Evolutionary conservation across 2,797 vertebrate genomes (phyloP), one percentile per base, ranked within the genome.

Genomic region (Ctenochaetus hawaiiensis): DNA sequence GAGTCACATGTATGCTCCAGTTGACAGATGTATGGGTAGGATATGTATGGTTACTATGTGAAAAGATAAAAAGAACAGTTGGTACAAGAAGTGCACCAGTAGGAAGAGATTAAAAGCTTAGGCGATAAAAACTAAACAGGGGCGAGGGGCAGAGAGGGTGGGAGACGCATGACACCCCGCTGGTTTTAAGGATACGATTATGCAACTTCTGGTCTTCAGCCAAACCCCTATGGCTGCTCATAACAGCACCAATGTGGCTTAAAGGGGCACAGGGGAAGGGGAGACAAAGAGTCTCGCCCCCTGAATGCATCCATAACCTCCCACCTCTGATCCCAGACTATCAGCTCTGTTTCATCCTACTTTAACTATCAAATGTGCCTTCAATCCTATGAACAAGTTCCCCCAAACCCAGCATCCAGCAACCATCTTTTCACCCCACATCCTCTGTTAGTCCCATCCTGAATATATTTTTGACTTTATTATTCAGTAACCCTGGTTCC

Each of bases 171-270:
- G 83, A 84, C 80, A 63, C 85, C 91, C 89, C 17, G 37, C 87
- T 91, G 30, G 87, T 53, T 92, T 92, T 85, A 90, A 81, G 67
- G 82, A 71, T 57, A 54, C 8, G 4, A 79, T 92, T 93, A 90
- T 77, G 81, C 83, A 92, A 93, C 76, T 14, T 65, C 75, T 92
- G 89, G 91, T 75, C 56, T 61, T 61, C 23, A 43, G 63, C 90
- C 91, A 91, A 86, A 83, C 75, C 67, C 77, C 43, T 75, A 41
- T 52, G 85, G 86, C 59, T 54, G 57, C 64, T 71, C 56, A 75
- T 61, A 88, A 84, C 72, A 56, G 5, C 83, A 73, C 70, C 67
- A 68, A 89, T 67, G 75, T 88, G 81, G 78, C 69, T 86, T 13
- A 3, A 39, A 81, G 81, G 78, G 85, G 69, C 80, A 76, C 48